Conservation (phyloP, 2,888 invertebrate species). For the Xylota sylvarum region DNA sequence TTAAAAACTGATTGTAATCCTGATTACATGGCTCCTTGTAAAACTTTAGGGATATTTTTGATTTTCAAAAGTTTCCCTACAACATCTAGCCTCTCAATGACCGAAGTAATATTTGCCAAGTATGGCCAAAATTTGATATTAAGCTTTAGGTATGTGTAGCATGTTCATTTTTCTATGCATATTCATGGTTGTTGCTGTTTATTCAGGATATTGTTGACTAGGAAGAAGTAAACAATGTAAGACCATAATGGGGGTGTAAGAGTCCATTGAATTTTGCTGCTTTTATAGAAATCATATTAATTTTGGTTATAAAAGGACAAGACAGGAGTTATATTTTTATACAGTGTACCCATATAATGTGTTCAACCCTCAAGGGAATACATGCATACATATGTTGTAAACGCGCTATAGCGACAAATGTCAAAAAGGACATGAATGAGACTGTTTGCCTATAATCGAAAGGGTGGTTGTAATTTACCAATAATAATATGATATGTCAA, state of each 20-base stretch:
- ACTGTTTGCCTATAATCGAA: neutral
- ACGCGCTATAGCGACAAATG: neutral
- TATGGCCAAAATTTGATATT: neutral
- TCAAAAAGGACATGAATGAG: neutral
- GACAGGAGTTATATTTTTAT: no score
- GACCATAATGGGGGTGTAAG: neutral
- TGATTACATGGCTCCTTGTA: neutral
- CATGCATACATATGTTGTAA: neutral
- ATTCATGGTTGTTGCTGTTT: conserved; percentile 9
- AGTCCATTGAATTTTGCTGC: neutral
- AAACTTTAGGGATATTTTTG: conserved; percentile 8
- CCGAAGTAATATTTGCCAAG: neutral
- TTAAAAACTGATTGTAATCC: conserved; percentile 10
- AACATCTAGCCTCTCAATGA: neutral
- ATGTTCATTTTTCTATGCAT: conserved; percentile 3
- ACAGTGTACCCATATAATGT: no score
- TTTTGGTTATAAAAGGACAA: neutral
- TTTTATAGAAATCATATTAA: conserved; percentile 5
- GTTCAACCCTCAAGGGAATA: neutral
- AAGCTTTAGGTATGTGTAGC: neutral
- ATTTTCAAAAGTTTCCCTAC: neutral
- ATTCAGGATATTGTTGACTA: neutral
- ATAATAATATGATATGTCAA: neutral
- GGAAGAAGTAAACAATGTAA: neutral
- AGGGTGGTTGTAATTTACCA: neutral